These are phyloP conservation scores for Lasioglossum baleicum DNA, from an alignment of 1,140 invertebrate genomes.

Conservation along the genomic window DNA sequence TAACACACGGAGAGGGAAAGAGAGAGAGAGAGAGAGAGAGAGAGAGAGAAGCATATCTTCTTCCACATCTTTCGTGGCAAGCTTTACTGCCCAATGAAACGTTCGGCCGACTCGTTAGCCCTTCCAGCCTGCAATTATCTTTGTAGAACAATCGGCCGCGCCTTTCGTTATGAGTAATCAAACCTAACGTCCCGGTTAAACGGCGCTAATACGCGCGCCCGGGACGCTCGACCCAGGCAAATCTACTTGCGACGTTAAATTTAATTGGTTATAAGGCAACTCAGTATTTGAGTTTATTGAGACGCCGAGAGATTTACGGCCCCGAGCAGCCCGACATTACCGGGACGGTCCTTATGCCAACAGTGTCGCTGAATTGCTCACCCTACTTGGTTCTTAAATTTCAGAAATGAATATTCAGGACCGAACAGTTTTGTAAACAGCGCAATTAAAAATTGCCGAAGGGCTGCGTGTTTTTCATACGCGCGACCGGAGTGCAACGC, in stretches of 20 bases:
- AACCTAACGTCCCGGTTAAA: neutral
- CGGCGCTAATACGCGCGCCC: neutral
- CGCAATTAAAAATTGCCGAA: too few species aligned
- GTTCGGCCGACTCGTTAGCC: conserved; percentile 11
- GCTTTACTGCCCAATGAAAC: conserved; percentile 12
- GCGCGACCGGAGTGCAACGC: too few species aligned
- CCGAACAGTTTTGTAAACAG: too few species aligned
- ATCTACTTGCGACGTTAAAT: neutral
- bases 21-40: neutral
- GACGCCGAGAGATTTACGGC: neutral
- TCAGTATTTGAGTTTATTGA: neutral
- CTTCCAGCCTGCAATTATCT: conserved; percentile 12
- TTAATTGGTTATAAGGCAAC: neutral
- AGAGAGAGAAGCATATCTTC: neutral
- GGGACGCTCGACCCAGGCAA: neutral
- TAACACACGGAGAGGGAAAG: neutral
- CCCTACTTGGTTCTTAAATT: too few species aligned
- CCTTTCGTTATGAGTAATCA: conserved; percentile 21
- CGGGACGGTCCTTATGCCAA: neutral
- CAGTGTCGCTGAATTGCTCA: neutral
- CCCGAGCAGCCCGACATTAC: neutral
- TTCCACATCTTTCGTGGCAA: neutral
- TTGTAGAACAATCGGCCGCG: conserved; percentile 6
- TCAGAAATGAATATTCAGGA: too few species aligned
- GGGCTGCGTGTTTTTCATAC: too few species aligned